Conservation (phyloP, 2,797 vertebrate species). For the Holocentrus rufus region DNA sequence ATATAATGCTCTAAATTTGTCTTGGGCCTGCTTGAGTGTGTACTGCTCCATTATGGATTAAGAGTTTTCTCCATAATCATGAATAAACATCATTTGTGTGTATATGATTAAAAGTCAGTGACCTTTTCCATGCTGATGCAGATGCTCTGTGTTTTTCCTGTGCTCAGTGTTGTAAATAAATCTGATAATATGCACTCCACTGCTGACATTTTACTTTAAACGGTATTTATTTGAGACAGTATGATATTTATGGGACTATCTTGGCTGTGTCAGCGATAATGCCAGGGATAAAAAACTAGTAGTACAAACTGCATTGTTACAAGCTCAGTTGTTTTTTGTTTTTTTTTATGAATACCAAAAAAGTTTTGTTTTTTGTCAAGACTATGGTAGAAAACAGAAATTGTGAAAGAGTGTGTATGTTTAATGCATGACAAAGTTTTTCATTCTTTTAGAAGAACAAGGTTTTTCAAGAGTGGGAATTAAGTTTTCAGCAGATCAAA, state of each 20-base stretch:
- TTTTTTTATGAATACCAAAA: too few species aligned
- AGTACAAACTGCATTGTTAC: neutral
- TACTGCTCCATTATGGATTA: neutral
- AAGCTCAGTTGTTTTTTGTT: neutral
- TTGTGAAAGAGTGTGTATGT: neutral
- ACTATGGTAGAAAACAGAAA: neutral
- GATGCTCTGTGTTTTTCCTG: neutral
- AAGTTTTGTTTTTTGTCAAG: neutral
- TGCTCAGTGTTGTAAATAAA: slow-evolving; percentile 8
- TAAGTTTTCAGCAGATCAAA: too few species aligned
- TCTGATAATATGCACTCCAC: slow-evolving; percentile 12
- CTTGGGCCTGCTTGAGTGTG: too few species aligned
- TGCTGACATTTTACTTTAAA: slow-evolving; percentile 39
- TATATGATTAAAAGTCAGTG: slow-evolving; percentile 38
- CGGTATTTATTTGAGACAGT: slow-evolving; percentile 2
- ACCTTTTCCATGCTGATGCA: slow-evolving; percentile 30
- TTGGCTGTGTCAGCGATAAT: slow-evolving; percentile 10
- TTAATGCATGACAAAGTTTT: too few species aligned
- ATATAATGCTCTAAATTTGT: too few species aligned
- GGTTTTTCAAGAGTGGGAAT: neutral
- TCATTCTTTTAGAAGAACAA: too few species aligned
- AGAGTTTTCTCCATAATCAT: slow-evolving; percentile 4
- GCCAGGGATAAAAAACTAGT: neutral
- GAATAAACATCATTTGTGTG: slow-evolving; percentile 35
- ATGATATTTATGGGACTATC: neutral